Conservation (phyloP, 1,140 invertebrate species). For the Andricus grossulariae region DNA sequence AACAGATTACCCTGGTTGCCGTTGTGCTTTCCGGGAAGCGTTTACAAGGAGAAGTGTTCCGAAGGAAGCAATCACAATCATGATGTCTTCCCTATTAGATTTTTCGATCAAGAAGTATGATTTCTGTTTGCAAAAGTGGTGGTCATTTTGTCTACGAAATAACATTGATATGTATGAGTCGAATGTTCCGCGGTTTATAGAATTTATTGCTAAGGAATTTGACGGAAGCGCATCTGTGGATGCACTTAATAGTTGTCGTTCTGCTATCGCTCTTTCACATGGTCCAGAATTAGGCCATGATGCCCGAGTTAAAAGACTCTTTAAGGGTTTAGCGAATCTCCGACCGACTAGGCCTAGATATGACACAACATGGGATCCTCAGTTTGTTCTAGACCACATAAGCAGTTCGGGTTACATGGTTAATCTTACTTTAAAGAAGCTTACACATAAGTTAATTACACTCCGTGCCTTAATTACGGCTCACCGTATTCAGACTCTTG, state of each 20-base stretch:
- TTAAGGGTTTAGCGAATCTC: slow-evolving; percentile 10
- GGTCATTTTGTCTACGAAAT: slow-evolving; percentile 5
- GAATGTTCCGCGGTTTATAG: no score
- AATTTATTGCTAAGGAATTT: slow-evolving; percentile 21
- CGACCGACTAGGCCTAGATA: slow-evolving; percentile 16
- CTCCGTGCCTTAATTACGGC: neutral
- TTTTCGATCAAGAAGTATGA: slow-evolving; percentile 5
- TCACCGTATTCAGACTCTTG: neutral
- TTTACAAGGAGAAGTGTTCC: neutral
- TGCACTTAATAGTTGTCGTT: slow-evolving; percentile 11
- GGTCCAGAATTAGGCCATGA: slow-evolving; percentile 15
- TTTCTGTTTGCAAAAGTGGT: slow-evolving; percentile 1
- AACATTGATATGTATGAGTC: no score
- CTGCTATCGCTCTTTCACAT: slow-evolving; percentile 15
- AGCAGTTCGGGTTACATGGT: neutral
- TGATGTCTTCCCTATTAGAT: neutral
- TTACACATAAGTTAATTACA: neutral
- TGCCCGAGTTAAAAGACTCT: slow-evolving; percentile 7
- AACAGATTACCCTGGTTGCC: slow-evolving; percentile 5
- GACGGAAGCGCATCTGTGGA: neutral
- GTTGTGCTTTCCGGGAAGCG: neutral
- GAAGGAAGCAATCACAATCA: neutral
- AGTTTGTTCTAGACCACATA: neutral
- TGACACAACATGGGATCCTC: slow-evolving; percentile 1
- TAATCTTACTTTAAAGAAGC: neutral